Evolutionary conservation across 1,140 invertebrate genomes (phyloP).

Genomic region (Drosophila setifemur): DNA sequence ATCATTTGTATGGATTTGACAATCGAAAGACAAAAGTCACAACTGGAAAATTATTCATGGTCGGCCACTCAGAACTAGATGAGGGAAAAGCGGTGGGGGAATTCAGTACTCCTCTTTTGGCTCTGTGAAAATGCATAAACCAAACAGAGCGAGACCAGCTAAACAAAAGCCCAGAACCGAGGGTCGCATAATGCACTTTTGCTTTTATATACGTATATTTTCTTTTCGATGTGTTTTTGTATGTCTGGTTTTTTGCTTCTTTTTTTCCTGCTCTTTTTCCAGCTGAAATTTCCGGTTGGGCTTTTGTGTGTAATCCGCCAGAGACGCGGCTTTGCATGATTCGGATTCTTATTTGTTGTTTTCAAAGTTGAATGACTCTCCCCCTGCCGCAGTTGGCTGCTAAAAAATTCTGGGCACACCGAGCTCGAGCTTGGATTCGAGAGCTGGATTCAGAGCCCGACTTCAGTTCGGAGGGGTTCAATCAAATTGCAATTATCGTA

Average conservation of each 20-base stretch:
- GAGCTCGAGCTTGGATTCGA: not conserved
- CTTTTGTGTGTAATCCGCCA: conserved; percentile 57
- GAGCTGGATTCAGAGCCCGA: not conserved
- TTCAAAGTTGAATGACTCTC: conserved; percentile 60
- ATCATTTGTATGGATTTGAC: conserved; percentile 51
- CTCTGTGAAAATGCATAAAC: conserved; percentile 48
- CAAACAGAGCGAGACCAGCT: conserved; percentile 67
- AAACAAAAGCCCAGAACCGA: conserved; percentile 11
- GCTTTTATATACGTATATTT: conserved; percentile 34
- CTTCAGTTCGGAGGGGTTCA: conserved; percentile 15
- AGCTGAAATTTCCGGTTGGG: conserved; percentile 61
- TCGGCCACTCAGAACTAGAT: conserved; percentile 49
- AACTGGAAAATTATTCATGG: conserved; percentile 74
- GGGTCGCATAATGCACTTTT: conserved; percentile 66
- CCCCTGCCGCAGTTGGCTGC: conserved; percentile 17
- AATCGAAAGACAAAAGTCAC: conserved; percentile 45
- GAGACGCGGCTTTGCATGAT: conserved; percentile 46
- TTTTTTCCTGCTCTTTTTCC: conserved; percentile 42
- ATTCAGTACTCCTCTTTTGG: not conserved
- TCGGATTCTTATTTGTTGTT: conserved; percentile 37
- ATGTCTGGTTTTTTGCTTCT: conserved; percentile 13
- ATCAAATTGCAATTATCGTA: conserved; percentile 63
- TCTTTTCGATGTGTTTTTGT: conserved; percentile 7
- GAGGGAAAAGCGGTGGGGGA: conserved; percentile 5
- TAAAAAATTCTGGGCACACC: conserved; percentile 30